These are phyloP conservation scores for Pseudococcus viburni DNA, from an alignment of 2,888 invertebrate genomes.

Conservation along the genomic window DNA sequence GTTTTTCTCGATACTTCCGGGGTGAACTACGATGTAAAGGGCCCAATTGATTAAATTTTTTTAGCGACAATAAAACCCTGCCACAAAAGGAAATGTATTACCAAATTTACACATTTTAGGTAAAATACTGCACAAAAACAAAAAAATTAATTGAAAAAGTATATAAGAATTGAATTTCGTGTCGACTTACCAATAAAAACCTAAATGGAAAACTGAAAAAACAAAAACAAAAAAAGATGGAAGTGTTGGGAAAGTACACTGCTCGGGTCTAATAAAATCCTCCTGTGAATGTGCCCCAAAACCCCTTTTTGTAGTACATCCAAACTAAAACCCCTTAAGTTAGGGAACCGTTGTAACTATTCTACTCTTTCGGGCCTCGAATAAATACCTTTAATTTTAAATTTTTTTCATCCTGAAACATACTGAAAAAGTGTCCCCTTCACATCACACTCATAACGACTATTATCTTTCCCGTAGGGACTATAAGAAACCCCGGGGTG, in stretches of 20 bases:
- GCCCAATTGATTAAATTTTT: constrained; percentile 91
- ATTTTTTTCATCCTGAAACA: constrained; percentile 13
- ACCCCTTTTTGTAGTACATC: constrained; percentile 99
- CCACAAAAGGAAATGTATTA: constrained; percentile 86
- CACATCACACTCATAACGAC: constrained; percentile 23
- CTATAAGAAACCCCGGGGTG: too few species aligned
- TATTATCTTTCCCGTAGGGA: too few species aligned
- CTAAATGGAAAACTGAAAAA: constrained; percentile 94
- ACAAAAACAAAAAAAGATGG: constrained; percentile 97
- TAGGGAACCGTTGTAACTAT: constrained; percentile 29
- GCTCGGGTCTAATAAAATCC: constrained; percentile 99
- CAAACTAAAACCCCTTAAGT: constrained; percentile 86
- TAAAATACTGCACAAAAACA: constrained; percentile 79
- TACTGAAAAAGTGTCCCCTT: constrained; percentile 31
- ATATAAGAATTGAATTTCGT: not conserved
- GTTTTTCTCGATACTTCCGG: too few species aligned
- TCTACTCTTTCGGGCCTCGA: constrained; percentile 48
- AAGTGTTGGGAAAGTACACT: constrained; percentile 97
- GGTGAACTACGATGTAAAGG: too few species aligned
- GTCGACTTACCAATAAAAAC: constrained; percentile 86
- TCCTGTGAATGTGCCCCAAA: constrained; percentile 98
- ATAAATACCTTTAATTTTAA: not conserved
- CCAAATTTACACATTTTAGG: constrained; percentile 87
- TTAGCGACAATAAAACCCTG: constrained; percentile 84
- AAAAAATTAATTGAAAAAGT: constrained; percentile 59